A percentile compares a stretch with the other conserved stretches of the same genome.
These are phyloP conservation scores for Margaritifera margaritifera DNA, from an alignment of 2,888 invertebrate genomes.

Conservation along the genomic window DNA sequence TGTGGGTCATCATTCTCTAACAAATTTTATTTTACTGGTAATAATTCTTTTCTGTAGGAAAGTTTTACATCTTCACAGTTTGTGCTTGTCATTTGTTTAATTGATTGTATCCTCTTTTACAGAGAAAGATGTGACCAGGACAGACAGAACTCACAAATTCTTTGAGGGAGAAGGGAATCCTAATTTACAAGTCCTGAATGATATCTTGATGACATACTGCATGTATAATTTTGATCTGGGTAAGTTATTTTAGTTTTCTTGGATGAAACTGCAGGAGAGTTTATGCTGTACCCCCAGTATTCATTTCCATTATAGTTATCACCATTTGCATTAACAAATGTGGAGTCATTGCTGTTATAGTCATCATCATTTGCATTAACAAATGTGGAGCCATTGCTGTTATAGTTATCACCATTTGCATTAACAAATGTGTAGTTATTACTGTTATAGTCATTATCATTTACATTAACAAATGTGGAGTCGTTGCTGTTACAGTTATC, in stretches of 20 bases:
- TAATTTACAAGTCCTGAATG: slow-evolving; percentile 87
- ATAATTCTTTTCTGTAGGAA: background rate
- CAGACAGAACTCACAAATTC: slow-evolving; percentile 91
- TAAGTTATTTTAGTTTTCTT: slow-evolving; percentile 45
- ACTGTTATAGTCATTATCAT: no score
- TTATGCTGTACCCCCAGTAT: no score
- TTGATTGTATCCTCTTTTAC: slow-evolving; percentile 37
- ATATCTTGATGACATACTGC: slow-evolving; percentile 97
- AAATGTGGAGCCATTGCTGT: no score
- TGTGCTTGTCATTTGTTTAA: background rate
- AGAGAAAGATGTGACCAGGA: slow-evolving; percentile 98
- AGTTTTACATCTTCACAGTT: background rate
- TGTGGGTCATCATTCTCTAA: background rate
- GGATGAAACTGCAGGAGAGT: no score
- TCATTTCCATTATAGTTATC: no score
- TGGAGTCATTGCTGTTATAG: no score
- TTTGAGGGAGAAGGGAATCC: slow-evolving; percentile 95
- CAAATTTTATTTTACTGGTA: background rate
- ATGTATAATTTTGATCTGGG: slow-evolving; percentile 99
- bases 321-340: no score
- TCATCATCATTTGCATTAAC: no score
- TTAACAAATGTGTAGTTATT: no score
- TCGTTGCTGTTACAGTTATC: no score
- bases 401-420: no score
- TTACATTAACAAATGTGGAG: no score